Conservation (phyloP, 1,140 invertebrate species). For the Neodiprion virginianus region DNA sequence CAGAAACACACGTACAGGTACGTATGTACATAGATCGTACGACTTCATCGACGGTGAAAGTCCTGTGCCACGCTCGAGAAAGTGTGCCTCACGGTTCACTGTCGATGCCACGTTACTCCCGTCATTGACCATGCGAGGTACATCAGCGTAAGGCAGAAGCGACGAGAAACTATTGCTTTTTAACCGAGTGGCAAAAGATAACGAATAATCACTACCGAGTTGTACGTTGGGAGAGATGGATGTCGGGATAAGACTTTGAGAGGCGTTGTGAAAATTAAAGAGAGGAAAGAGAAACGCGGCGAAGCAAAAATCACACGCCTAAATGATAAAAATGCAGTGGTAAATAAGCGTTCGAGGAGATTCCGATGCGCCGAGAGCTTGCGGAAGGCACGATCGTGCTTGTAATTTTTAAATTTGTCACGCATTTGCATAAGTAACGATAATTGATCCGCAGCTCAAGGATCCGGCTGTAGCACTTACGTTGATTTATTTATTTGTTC, state of each 20-base stretch:
- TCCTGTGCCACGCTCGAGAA: slow-evolving; percentile 25
- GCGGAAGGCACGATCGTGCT: neutral
- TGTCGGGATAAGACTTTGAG: neutral
- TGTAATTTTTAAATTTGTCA: neutral
- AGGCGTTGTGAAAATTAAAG: slow-evolving; percentile 19
- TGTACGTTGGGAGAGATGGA: too few relatives aligned
- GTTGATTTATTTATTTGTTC: too few relatives aligned
- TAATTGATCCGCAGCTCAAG: too few relatives aligned
- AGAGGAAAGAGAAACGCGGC: slow-evolving; percentile 24
- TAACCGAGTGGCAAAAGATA: too few relatives aligned
- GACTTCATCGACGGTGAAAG: slow-evolving; percentile 62
- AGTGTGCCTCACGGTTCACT: neutral
- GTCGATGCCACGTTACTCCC: neutral
- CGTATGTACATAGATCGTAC: neutral
- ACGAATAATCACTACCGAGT: too few relatives aligned
- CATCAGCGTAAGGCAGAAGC: slow-evolving; percentile 22
- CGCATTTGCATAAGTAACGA: too few relatives aligned
- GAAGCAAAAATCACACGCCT: slow-evolving; percentile 11
- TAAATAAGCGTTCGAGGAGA: slow-evolving; percentile 9
- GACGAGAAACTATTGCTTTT: slow-evolving; percentile 58
- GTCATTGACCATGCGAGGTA: too few relatives aligned
- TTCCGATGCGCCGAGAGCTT: neutral
- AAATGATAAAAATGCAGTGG: slow-evolving; percentile 24
- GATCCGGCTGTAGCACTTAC: too few relatives aligned
- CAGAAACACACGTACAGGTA: too few relatives aligned